phyloP scores from a whole-genome alignment of 2,888 invertebrate species.

The Polydrusus pterygomalis region DNA sequence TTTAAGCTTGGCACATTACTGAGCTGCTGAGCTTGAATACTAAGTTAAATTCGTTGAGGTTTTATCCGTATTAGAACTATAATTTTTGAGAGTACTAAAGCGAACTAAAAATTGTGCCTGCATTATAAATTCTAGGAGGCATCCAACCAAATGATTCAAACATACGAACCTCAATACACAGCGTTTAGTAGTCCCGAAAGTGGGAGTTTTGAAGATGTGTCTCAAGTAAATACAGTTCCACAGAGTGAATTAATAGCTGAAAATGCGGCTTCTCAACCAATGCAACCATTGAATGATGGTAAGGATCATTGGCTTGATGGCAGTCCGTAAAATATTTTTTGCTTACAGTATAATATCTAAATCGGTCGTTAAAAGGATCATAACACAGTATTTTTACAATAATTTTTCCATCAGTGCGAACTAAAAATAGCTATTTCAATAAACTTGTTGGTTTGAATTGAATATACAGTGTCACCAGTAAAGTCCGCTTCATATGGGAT shows the following conservation, averaged over 20 bases:
- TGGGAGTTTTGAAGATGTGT: constrained; percentile 68
- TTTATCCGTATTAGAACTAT: too few species aligned
- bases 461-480: too few species aligned
- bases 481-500: too few species aligned
- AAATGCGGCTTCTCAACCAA: constrained; percentile 65
- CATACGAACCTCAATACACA: constrained; percentile 68
- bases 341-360: not conserved
- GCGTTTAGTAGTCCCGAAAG: constrained; percentile 67
- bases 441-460: too few species aligned
- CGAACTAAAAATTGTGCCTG: constrained; percentile 11
- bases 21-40: too few species aligned
- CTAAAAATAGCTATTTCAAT: too few species aligned
- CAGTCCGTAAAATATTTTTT: constrained; percentile 16
- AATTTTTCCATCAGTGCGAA: too few species aligned
- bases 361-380: too few species aligned
- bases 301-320: constrained; percentile 63
- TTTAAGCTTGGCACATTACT: too few species aligned
- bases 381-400: too few species aligned
- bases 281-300: constrained; percentile 63
- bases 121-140: constrained; percentile 69
- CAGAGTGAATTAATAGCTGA: constrained; percentile 64
- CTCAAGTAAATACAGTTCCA: constrained; percentile 65
- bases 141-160: constrained; percentile 72
- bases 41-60: too few species aligned
- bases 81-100: constrained; percentile 38